Conservation (phyloP, 2,888 invertebrate genomes). For the Chymomyza procnemis region DNA sequence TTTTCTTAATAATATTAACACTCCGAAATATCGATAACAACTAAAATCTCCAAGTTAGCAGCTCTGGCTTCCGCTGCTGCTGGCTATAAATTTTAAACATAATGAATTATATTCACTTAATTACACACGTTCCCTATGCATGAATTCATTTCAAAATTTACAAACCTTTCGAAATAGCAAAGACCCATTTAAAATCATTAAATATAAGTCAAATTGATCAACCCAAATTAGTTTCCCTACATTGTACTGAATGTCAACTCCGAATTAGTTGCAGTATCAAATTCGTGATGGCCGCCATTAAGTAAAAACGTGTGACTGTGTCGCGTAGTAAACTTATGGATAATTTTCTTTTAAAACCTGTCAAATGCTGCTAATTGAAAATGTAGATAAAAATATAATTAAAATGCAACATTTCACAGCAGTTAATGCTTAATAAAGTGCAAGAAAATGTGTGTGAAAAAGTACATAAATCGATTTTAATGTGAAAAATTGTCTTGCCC, state of each 20-base stretch:
- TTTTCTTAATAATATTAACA: not conserved
- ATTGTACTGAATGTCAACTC: slow-evolving; percentile 54
- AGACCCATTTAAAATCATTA: slow-evolving; percentile 43
- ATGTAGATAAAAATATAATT: slow-evolving; percentile 62
- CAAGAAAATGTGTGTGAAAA: slow-evolving; percentile 76
- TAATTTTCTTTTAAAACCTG: slow-evolving; percentile 72
- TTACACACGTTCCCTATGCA: not conserved
- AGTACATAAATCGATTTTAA: slow-evolving; percentile 75
- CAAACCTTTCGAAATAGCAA: not conserved
- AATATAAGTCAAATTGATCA: slow-evolving; percentile 41
- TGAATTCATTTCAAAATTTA: not conserved
- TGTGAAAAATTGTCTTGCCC: slow-evolving; percentile 66
- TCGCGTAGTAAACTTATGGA: slow-evolving; percentile 76
- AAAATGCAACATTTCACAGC: slow-evolving; percentile 62
- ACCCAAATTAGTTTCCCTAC: slow-evolving; percentile 64
- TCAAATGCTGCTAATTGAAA: slow-evolving; percentile 64
- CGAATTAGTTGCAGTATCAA: slow-evolving; percentile 66
- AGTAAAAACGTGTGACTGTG: slow-evolving; percentile 79
- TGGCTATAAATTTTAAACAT: not conserved
- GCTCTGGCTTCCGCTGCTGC: not conserved
- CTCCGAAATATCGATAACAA: not conserved
- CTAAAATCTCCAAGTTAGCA: not conserved
- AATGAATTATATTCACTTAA: not conserved
- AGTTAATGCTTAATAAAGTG: slow-evolving; percentile 59
- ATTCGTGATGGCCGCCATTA: slow-evolving; percentile 74